Evolutionary conservation across 2,797 vertebrate species (phyloP), one percentile per base, ranked within the genome.

Genomic region (Lithobates sylvaticus): DNA sequence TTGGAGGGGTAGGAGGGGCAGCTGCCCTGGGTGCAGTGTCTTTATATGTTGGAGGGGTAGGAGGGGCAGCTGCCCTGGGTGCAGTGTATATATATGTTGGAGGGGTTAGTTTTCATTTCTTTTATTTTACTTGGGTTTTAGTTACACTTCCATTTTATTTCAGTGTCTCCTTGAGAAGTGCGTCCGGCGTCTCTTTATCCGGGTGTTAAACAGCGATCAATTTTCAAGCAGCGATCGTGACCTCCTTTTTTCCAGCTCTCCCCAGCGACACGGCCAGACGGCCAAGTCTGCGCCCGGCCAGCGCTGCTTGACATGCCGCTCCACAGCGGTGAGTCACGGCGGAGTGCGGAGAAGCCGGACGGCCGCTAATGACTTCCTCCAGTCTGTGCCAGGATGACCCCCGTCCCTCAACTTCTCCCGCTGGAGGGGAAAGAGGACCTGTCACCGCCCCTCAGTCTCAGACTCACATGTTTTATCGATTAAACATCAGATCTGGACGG

Each of bases 291-390:
- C 64, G 71, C 50, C 71, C 70, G 29, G 78, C 78, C 54, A 73
- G 69, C 26, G 50, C 79, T 64, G 69, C 79, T 72, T 81, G 78
- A 80, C 78, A 80, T 80, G 78, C 78, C 34, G 44, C 78, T 84
- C 82, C 73, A 44, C 50, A 78, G 36, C 65, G 64, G 76, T 65
- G 26, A 70, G 47, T 50, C 77, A 58, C 76, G 34, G 36, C 54
- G 34, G 54, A 78, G 58, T 85, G 76, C 61, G 34, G 75, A 85
- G 21, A 85, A 85, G 54, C 81, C 50, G 78, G 76, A 79, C 76
- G 67, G 54, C 78, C 70, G 39, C 70, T 85, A 85, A 80, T 85
- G 70, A 85, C 79, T 85, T 85, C 71, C 77, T 75, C 42, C 58
- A 79, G 84, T 85, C 44, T 36, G 70, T 79, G 84, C 71, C 77